Evolutionary conservation across 2,113 vertebrate species (phyloP).

Genomic region (Tricholaema leucomelas): DNA sequence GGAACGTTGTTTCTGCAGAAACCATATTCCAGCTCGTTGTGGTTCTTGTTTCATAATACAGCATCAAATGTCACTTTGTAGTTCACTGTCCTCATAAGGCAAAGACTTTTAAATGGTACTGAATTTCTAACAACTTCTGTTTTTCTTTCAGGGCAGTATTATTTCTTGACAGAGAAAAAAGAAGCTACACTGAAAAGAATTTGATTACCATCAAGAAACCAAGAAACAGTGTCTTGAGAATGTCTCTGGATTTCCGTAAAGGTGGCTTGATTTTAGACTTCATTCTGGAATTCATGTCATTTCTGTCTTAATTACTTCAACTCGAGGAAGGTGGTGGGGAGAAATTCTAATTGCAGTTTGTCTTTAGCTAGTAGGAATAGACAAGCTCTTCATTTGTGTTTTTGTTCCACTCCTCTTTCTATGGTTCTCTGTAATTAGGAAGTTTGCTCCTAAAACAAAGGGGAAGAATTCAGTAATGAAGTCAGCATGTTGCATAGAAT

Average conservation of each 20-base stretch:
- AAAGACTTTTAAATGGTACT: neutral
- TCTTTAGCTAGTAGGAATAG: neutral
- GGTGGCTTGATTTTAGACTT: constrained; percentile 69
- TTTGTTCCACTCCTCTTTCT: neutral
- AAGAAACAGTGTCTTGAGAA: constrained; percentile 82
- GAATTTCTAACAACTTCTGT: neutral
- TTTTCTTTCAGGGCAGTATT: constrained; percentile 81
- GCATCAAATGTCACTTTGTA: neutral
- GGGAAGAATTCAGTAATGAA: neutral
- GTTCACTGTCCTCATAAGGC: neutral
- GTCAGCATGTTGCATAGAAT: neutral
- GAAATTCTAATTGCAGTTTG: neutral
- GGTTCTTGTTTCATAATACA: neutral
- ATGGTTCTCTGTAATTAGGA: neutral
- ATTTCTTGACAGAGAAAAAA: constrained; percentile 88
- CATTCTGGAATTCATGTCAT: neutral
- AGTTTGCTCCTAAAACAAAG: neutral
- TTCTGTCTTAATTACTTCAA: neutral
- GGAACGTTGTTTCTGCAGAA: neutral
- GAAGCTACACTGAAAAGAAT: constrained; percentile 75
- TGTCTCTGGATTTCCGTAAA: constrained; percentile 92
- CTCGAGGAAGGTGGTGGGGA: neutral
- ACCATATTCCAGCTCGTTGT: neutral
- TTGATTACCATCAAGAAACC: constrained; percentile 76
- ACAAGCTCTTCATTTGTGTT: neutral